Evolutionary conservation across 2,888 invertebrate species (phyloP), one percentile per base, ranked within the genome.

Genomic region (Creontiades dilutus): DNA sequence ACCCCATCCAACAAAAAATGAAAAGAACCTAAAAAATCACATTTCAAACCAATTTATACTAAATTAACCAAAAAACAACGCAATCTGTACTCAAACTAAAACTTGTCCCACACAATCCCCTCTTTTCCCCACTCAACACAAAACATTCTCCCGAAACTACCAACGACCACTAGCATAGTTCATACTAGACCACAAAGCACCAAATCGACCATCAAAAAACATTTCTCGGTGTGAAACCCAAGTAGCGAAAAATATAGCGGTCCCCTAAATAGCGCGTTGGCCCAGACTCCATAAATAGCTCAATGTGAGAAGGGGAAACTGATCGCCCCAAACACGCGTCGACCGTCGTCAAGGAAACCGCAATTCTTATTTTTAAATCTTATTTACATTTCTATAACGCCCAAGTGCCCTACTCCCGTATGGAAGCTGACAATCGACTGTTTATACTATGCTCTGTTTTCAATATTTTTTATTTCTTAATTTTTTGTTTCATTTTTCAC

Each of bases 301-400:
- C 68, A 23, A 13, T 11, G 46, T 13, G 16, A 37, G 78, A 16
- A 4, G 85, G 85, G 85, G 85, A 16, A 12, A 46, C 19, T 52
- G 52, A 52, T 57, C 27, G 61, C 14, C 13, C 61, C 85, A 61
- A 55, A 61, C 28, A 61, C 28, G 55, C 85, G 55, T 27, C 37
- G 16, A 16, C 88, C 88, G 88, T 88, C 78, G 88, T 78, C 80
- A 88, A 76, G 88, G 80, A 48, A 88, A 88, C 88, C 88, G 37
- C 61, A 82, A 52, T 46, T 52, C 13, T 47, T 82, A 82, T 82
- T 82, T 82, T 47, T 82, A 82, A 48, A 16, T 47, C 16, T 27
- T 68, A 68, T 68, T 68, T 68, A 23, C 68, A 68, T 23, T 19
- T 19, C 23, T 13, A 23, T 23, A 37, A 37, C 37, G 37, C 37